A percentile compares a stretch with the other conserved stretches of the same genome.
These are phyloP conservation scores for Drosophila ustulata DNA, from an alignment of 2,888 invertebrate species.

Conservation along the genomic window DNA sequence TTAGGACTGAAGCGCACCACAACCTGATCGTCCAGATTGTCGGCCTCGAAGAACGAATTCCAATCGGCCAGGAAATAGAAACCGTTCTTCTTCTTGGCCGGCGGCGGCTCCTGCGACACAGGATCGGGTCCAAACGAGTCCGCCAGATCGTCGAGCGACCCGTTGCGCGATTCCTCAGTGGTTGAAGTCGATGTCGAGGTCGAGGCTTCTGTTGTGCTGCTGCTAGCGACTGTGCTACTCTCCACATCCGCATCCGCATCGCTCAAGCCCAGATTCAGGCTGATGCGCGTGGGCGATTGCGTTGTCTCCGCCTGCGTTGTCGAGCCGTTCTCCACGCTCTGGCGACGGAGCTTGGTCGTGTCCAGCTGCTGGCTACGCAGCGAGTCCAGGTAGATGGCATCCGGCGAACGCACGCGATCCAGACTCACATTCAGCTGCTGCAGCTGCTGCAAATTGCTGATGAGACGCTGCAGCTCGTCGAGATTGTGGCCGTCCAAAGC, in stretches of 20 bases:
- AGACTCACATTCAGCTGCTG: slow-evolving; percentile 80
- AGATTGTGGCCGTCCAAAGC: slow-evolving; percentile 85
- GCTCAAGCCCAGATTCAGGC: slow-evolving; percentile 70
- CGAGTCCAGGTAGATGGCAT: slow-evolving; percentile 76
- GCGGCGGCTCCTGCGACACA: slow-evolving; percentile 86
- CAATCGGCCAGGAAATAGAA: slow-evolving; percentile 94
- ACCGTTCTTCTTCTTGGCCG: slow-evolving; percentile 90
- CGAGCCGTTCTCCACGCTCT: slow-evolving; percentile 15
- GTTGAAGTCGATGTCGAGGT: slow-evolving; percentile 34
- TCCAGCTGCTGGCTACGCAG: slow-evolving; percentile 59
- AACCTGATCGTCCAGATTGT: slow-evolving; percentile 90
- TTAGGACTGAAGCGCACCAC: slow-evolving; percentile 93
- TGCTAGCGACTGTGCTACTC: slow-evolving; percentile 25
- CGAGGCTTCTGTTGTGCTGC: slow-evolving; percentile 11
- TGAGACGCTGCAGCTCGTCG: slow-evolving; percentile 85
- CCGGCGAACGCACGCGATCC: slow-evolving; percentile 29
- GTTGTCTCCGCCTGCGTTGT: slow-evolving; percentile 35
- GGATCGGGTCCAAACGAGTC: slow-evolving; percentile 89
- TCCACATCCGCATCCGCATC: slow-evolving; percentile 40
- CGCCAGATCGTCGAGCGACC: slow-evolving; percentile 87
- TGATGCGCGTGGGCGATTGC: slow-evolving; percentile 75
- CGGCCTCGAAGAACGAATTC: slow-evolving; percentile 94
- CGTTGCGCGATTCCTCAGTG: slow-evolving; percentile 83
- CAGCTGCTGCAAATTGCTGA: slow-evolving; percentile 85
- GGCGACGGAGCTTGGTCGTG: slow-evolving; percentile 48